Evolutionary conservation across 1,140 invertebrate genomes (phyloP), one percentile per base, ranked within the genome.

Genomic region (Choristoneura fumiferana): DNA sequence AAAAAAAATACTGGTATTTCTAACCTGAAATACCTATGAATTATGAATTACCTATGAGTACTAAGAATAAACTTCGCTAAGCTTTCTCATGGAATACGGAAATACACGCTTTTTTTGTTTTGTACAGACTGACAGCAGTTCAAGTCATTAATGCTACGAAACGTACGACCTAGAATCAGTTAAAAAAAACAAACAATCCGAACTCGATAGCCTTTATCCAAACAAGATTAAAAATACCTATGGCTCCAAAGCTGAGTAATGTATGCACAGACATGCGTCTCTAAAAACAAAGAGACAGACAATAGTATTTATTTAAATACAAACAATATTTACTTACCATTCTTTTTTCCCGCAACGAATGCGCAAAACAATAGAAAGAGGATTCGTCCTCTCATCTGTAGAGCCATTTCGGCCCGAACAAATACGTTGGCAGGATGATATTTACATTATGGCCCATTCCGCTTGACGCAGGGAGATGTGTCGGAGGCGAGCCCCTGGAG

Each of bases 371-470:
- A 83, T 73, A 85, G 65, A 67, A 87, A 65, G 53, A 83, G 66
- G 55, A 75, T 65, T 63, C 68, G 60, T 70, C 66, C 74, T 73
- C 69, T 84, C 62, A 77, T 76, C 62, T 77, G 70, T 71, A 76
- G 72, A 81, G 82, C 75, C 85, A 88, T 88, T 69, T 65, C 73
- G 81, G 77, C 77, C 72, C 67, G 62, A 77, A 73, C 71, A 84
- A 82, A 83, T 81, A 76, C 73, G 67, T 71, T 67, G 59, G 54
- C 65, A 62, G 65, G 65, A 65, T 71, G 69, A 73, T 83, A 65
- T 86, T 82, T 83, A 76, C 71, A 79, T 71, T 69, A 57, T 75
- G 68, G 81, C 78, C 84, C 85, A 88, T 88, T 69, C 81, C 85
- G 83, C 60, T 72, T 57, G 57, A 37, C 22, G 36, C 33, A 39